Evolutionary conservation across 2,888 invertebrate genomes (phyloP).

Genomic region (Dryomyza anilis): DNA sequence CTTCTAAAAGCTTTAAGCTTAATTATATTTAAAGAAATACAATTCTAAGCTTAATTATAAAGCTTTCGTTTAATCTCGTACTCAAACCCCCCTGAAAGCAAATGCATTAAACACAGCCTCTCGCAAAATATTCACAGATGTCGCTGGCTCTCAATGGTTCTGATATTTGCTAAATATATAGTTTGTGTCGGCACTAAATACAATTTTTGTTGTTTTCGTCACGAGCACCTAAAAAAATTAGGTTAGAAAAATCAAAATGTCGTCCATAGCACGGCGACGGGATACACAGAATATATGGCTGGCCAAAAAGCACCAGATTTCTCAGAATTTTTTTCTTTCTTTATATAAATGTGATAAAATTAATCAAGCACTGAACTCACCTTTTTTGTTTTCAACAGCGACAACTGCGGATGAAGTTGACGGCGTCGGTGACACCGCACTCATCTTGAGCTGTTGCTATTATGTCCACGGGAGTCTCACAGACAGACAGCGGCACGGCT

Average conservation of each 20-base stretch:
- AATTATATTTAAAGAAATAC: too few species aligned
- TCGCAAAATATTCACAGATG: neutral
- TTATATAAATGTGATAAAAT: too few species aligned
- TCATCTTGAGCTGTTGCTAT: neutral
- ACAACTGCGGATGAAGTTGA: neutral
- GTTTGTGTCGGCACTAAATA: too few species aligned
- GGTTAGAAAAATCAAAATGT: conserved; percentile 22
- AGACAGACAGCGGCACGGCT: neutral
- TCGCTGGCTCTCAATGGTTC: neutral
- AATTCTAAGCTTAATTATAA: neutral
- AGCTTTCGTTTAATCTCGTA: neutral
- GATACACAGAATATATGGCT: conserved; percentile 14
- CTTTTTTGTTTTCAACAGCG: neutral
- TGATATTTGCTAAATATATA: neutral
- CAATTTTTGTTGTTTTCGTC: neutral
- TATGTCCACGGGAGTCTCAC: conserved; percentile 12
- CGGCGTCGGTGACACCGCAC: neutral
- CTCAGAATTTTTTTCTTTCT: too few species aligned
- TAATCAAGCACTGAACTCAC: neutral
- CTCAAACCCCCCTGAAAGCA: neutral
- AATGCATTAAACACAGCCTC: neutral
- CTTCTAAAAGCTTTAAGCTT: neutral
- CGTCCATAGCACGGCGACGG: neutral
- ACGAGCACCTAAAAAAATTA: conserved; percentile 4
- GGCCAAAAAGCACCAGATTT: too few species aligned